Base-by-base conservation (phyloP, 2,797 vertebrate genomes). In the Taenioides sp. region DNA sequence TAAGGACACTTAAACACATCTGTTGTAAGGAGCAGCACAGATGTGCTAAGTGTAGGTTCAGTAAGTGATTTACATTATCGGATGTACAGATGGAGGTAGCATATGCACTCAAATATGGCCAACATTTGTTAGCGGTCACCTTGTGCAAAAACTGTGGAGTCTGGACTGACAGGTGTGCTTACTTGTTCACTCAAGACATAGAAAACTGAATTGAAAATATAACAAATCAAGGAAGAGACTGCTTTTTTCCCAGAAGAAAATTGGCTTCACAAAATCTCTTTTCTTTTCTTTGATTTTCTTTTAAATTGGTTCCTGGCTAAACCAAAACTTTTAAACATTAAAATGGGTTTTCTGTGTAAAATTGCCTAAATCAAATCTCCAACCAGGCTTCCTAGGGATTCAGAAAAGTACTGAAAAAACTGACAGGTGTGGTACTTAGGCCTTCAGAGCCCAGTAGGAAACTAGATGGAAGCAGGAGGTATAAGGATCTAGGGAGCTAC, bases 401-500 rank as follows among this genome's bases (percentile, higher is more conserved):
- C 23, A 47, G 70, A 85, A 86, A 88, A 83, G 74, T 79, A 64
- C 69, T 75, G 80, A 87, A 84, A 86, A 54, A 88, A 87, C 81
- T 85, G 84, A 88, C 91, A 90, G 87, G 83, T 90, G 89, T 75
- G 85, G 79, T 85, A 71, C 75, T 88, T 88, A 85, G 88, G 70
- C 72, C 58, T 28, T 81, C 72, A 18, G 70, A 74, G 80, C 67
- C 50, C 76, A 34, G 43, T 69, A 70, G 75, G 80, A 79, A 85
- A 72, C 69, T 18, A 79, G 87, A 80, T 27, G 54, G 81, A 82
- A 78, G 85, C 83, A 72, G 28, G 67, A 87, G 83, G 77, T 71
- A 80, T 72, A 70, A 83, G 83, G 84, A 91, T 80, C 73, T 67
- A 76, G 84, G 86, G 82, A 86, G 84, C 88, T 80, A 83, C 87